Evolutionary conservation across 2,888 invertebrate species (phyloP).

Genomic region (Thysanoteuthis rhombus): DNA sequence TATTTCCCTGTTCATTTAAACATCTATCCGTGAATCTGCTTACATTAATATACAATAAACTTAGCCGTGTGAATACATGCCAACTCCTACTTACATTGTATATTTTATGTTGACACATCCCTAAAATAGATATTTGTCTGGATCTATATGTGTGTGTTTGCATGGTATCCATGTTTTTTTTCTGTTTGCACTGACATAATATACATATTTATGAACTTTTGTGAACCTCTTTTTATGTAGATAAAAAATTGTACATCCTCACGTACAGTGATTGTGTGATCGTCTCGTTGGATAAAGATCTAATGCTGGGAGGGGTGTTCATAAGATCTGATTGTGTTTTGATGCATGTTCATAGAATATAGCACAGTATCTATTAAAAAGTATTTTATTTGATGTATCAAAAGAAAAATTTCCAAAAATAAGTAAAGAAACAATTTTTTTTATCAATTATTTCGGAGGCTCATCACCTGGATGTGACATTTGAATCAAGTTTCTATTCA

Average conservation of each 20-base stretch:
- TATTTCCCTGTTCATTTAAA: neutral
- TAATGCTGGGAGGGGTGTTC: neutral
- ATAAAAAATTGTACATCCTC: neutral
- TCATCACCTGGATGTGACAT: neutral
- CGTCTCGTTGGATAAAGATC: neutral
- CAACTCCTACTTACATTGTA: too few species aligned
- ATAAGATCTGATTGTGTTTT: neutral
- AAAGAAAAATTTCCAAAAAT: neutral
- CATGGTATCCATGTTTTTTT: neutral
- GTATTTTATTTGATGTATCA: neutral
- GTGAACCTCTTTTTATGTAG: neutral
- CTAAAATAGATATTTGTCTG: too few species aligned
- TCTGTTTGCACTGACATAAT: too few species aligned
- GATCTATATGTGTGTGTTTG: neutral
- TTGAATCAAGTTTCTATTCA: conserved; percentile 12
- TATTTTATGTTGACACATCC: neutral
- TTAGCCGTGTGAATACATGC: neutral
- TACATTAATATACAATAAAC: neutral
- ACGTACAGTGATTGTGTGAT: too few species aligned
- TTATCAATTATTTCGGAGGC: neutral
- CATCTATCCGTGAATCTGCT: neutral
- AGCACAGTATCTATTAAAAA: neutral
- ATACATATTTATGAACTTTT: neutral
- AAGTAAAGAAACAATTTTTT: neutral
- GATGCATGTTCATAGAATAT: neutral